These are phyloP conservation scores for Drosophila kohkoa DNA, from an alignment of 1,140 invertebrate species.

Conservation along the genomic window DNA sequence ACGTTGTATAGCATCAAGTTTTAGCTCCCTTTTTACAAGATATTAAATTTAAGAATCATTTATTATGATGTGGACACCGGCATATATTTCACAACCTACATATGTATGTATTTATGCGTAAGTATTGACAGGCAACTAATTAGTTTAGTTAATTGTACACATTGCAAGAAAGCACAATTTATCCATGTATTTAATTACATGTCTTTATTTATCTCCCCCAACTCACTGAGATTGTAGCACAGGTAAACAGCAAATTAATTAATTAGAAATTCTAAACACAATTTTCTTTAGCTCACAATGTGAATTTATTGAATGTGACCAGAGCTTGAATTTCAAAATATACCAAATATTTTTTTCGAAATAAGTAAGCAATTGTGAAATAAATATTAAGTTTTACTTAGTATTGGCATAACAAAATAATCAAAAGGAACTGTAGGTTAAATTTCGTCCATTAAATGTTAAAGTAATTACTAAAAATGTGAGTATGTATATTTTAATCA, in stretches of 20 bases:
- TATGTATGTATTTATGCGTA: neutral
- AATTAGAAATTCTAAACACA: neutral
- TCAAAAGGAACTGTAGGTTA: too few relatives aligned
- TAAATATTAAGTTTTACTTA: neutral
- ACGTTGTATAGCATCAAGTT: too few relatives aligned
- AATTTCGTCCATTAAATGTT: too few relatives aligned
- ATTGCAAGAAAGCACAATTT: neutral
- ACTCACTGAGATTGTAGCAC: neutral
- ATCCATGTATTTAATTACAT: neutral
- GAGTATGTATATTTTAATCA: too few relatives aligned
- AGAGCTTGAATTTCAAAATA: neutral
- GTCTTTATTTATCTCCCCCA: neutral
- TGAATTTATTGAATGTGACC: neutral
- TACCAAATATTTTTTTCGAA: neutral
- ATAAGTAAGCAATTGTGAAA: neutral
- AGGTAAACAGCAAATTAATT: neutral
- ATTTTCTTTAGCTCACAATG: neutral
- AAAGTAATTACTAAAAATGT: too few relatives aligned
- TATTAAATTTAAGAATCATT: neutral
- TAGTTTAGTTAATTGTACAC: neutral
- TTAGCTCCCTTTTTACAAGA: too few relatives aligned
- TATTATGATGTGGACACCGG: conserved; percentile 9
- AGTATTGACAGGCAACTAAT: neutral
- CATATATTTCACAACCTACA: neutral
- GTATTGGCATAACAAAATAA: too few relatives aligned